Base-by-base conservation (phyloP, 2,797 vertebrate genomes). In the Rhynchotus rufescens region DNA sequence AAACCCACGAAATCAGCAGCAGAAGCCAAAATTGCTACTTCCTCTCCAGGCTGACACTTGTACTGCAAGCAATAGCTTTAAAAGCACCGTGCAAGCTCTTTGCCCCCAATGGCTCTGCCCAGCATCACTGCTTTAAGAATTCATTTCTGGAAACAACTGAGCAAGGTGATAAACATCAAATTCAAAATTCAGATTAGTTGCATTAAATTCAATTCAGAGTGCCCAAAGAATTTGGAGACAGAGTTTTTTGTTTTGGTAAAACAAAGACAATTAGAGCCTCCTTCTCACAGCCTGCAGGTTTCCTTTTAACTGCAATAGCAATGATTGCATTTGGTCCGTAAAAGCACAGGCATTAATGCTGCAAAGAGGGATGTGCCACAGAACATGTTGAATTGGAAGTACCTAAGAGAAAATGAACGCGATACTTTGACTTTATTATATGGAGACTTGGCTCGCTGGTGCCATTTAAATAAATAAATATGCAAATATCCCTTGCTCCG, bases 151-250 rank as follows among this genome's bases (percentile, higher is more conserved):
- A 89, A 92, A 86, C 89, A 94, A 36, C 56, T 72, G 40, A 20
- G 20, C 32, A 19, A 23, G 65, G 30, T 8, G 80, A 90, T 94
- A 90, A 89, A 76, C 44, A 92, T 80, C 64, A 40, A 49, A 69
- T 89, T 65, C 60, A 84, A 94, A 96, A 93, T 79, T 71, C 49
- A 73, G 23, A 90, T 91, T 94, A 36, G 22, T 51, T 51, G 49
- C 23, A 51, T 51, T 51, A 25, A 51, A 51, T 51, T 25, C 23
- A 13, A 4, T 51, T 51, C 49, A 51, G 25, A 51, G 45, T 84
- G n/a, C 3, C 1, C 67, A 85, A 95, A 84, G 84, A 87, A 90
- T 94, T 87, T 79, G 36, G 36, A 40, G 36, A 32, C 25, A 32
- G 8, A 64, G 44, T 49, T 49, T 49, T 49, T 22, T 25, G 66